These are phyloP conservation scores for Paramuricea clavata DNA, from an alignment of 92 coral and sea anemone species.

Conservation along the genomic window DNA sequence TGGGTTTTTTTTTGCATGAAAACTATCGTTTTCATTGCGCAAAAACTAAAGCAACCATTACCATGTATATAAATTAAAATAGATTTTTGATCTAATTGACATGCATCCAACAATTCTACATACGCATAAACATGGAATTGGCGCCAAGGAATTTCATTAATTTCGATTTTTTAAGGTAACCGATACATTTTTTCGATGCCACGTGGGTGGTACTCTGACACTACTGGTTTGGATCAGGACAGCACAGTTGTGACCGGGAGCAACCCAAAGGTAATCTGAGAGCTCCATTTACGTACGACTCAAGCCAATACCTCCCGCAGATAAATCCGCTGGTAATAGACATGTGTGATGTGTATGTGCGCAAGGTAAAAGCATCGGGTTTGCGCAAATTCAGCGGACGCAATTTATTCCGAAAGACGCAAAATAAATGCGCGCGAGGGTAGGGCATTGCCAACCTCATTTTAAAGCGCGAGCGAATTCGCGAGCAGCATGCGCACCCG, in stretches of 20 bases:
- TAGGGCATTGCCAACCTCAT: neutral
- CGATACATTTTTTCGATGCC: neutral
- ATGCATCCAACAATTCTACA: too few relatives aligned
- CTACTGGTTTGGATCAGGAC: slow-evolving; percentile 28
- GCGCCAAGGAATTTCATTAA: neutral
- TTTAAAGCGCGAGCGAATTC: neutral
- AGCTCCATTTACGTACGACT: neutral
- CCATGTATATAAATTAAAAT: too few relatives aligned
- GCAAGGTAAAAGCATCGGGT: neutral
- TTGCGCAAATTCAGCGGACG: slow-evolving; percentile 28
- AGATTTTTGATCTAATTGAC: too few relatives aligned
- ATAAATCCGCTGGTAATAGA: slow-evolving; percentile 43
- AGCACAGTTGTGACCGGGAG: slow-evolving; percentile 20
- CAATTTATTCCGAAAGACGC: neutral
- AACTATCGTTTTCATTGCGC: too few relatives aligned
- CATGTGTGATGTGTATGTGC: slow-evolving; percentile 24
- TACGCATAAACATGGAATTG: neutral
- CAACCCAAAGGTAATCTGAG: slow-evolving; percentile 33
- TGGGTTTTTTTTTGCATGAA: too few relatives aligned
- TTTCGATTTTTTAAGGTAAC: neutral
- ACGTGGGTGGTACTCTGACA: slow-evolving; percentile 55
- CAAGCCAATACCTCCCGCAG: slow-evolving; percentile 47
- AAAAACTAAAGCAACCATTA: too few relatives aligned
- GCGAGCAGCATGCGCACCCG: slow-evolving; percentile 7
- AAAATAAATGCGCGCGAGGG: neutral